Conservation (phyloP, 2,113 vertebrate genomes). For the Aptenodytes patagonicus region DNA sequence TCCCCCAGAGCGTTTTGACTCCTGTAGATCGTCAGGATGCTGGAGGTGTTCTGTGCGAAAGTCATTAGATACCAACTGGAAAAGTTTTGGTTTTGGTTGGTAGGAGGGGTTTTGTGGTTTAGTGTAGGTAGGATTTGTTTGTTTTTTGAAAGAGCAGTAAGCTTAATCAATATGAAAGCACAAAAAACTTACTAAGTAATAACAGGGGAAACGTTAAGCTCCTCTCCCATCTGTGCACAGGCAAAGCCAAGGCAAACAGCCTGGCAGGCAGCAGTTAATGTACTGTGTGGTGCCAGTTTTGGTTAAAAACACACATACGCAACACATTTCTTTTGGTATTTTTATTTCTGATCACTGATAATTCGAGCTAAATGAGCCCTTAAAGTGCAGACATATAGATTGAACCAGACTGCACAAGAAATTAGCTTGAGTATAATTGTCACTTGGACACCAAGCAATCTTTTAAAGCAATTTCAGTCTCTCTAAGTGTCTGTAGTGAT, state of each 20-base stretch:
- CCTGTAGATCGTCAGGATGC: not conserved
- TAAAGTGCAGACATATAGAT: not conserved
- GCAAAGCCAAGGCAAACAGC: slow-evolving; percentile 55
- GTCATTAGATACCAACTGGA: not conserved
- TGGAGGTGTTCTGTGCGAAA: not conserved
- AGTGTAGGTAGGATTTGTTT: slow-evolving; percentile 32
- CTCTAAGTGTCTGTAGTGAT: not conserved
- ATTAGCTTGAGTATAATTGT: not conserved
- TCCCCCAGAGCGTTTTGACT: not conserved
- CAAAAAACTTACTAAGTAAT: slow-evolving; percentile 25
- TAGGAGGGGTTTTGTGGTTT: not conserved
- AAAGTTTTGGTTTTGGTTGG: not conserved
- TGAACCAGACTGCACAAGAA: slow-evolving; percentile 3
- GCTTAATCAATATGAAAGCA: slow-evolving; percentile 45
- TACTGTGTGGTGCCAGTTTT: slow-evolving; percentile 27
- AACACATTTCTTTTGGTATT: slow-evolving; percentile 37
- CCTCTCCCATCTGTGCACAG: slow-evolving; percentile 52
- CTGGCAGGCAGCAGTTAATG: slow-evolving; percentile 38
- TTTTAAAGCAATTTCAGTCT: slow-evolving; percentile 4
- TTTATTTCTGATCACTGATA: slow-evolving; percentile 25
- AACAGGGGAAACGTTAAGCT: slow-evolving; percentile 29
- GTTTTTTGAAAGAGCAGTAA: slow-evolving; percentile 4
- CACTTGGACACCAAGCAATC: not conserved
- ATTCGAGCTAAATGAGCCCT: not conserved
- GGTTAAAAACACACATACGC: slow-evolving; percentile 22